Conservation (phyloP, 2,888 invertebrate genomes). For the Mamestra brassicae region DNA sequence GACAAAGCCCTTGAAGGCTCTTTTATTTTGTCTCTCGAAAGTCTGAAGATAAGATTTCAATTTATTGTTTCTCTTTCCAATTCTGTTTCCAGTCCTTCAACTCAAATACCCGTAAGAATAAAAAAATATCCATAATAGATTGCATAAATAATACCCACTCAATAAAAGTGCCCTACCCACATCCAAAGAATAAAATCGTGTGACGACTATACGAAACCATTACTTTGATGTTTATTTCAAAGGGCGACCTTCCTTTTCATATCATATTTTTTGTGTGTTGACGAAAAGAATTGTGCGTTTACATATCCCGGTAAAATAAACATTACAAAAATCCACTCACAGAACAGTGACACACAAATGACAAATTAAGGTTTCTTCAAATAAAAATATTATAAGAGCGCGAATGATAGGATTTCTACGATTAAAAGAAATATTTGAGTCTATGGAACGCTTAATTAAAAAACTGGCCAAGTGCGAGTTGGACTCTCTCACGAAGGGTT, state of each 20-base stretch:
- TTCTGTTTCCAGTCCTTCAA: constrained; percentile 10
- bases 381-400: not conserved
- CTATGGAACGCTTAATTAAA: too few relatives aligned
- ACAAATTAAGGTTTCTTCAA: not conserved
- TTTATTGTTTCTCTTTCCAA: constrained; percentile 25
- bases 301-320: constrained; percentile 48
- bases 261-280: constrained; percentile 66
- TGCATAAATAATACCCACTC: constrained; percentile 67
- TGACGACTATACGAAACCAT: constrained; percentile 61
- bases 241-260: constrained; percentile 62
- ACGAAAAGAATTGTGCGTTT: constrained; percentile 57
- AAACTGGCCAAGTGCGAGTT: too few relatives aligned
- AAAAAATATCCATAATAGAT: constrained; percentile 64
- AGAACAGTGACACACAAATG: not conserved
- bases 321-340: constrained; percentile 14
- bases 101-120: constrained; percentile 48
- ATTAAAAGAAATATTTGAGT: not conserved
- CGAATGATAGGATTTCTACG: not conserved
- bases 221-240: constrained; percentile 75
- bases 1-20: not conserved
- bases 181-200: constrained; percentile 62
- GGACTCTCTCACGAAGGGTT: too few relatives aligned
- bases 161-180: constrained; percentile 59
- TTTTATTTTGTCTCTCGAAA: not conserved
- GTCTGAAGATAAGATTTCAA: constrained; percentile 14